Evolutionary conservation across 1,140 invertebrate species (phyloP), one percentile per base, ranked within the genome.

Genomic region (Colletes gigas): DNA sequence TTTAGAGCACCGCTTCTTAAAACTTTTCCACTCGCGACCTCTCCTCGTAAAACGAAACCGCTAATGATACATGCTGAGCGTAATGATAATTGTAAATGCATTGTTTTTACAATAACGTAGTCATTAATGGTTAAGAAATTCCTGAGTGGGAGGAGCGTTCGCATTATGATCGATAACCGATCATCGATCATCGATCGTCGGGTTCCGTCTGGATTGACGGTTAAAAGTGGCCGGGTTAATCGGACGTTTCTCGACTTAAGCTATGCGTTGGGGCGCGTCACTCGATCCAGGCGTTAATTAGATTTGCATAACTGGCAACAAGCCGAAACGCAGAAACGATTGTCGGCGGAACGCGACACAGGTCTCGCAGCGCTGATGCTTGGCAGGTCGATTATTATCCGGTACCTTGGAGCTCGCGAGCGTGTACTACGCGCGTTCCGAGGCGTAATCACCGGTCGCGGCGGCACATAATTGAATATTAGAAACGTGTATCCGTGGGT

Each of bases 181-280:
- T 30, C 30, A 30, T 47, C 44, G 30, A 30, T 30, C 30, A 30
- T 47, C 60, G 59, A 59, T 21, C 62, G 62, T 44, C n/a, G 3
- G 2, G 19, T n/a, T n/a, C 7, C 4, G 66, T 4, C n/a, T 0
- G 12, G 30, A 17, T 54, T 30, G 15, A 6, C 14, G 19, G 8
- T n/a, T 10, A 62, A 70, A 71, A 78, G 74, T 78, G 66, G 60
- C n/a, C 50, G 30, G 70, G 66, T 85, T 83, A 79, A 85, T 84
- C 68, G 78, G 57, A 65, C 78, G 47, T 83, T 79, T 30, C 80
- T 4, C 60, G 50, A 12, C 50, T 50, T 10, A 15, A 55, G 63
- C 14, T 47, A 50, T 59, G 3, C 21, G 47, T 6, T 4, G 8
- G 8, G 12, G 39, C 62, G 50, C 19, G 50, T 65, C 59, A 59